A percentile compares a stretch with the other conserved stretches of the same genome.
phyloP scores from a whole-genome alignment of 2,888 invertebrate genomes.

The Exocentrus adspersus region DNA sequence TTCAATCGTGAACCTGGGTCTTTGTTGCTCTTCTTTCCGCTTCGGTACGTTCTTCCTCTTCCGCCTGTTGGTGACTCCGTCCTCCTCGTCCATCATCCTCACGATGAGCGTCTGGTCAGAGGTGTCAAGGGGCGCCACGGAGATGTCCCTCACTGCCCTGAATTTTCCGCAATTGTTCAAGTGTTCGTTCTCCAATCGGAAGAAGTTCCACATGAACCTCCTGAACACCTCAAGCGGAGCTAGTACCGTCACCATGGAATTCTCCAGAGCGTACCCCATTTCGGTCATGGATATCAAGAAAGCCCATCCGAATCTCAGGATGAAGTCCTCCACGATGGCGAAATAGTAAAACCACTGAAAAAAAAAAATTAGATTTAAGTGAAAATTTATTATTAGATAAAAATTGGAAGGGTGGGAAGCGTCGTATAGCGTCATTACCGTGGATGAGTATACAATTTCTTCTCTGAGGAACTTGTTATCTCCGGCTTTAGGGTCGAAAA shows the following conservation, averaged over 20 bases:
- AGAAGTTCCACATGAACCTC: conserved; percentile 99
- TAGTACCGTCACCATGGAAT: conserved; percentile 85
- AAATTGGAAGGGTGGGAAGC: not conserved
- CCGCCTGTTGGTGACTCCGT: conserved; percentile 83
- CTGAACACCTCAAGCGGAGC: conserved; percentile 91
- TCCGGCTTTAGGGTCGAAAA: conserved; percentile 90
- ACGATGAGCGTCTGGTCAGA: conserved; percentile 91
- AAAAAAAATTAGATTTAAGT: not conserved
- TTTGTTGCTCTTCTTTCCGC: conserved; percentile 58
- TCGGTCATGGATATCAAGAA: conserved; percentile 86
- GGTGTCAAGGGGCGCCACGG: conserved; percentile 92
- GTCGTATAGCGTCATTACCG: conserved; percentile 67
- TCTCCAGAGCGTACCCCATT: conserved; percentile 77
- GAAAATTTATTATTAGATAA: not conserved
- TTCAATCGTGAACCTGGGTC: conserved; percentile 50
- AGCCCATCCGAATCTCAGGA: conserved; percentile 94
- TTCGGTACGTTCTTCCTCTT: conserved; percentile 65
- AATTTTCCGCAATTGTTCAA: conserved; percentile 99
- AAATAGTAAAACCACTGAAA: conserved; percentile 92
- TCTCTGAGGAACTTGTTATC: conserved; percentile 93
- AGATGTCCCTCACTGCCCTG: conserved; percentile 97
- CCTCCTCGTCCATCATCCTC: conserved; percentile 95
- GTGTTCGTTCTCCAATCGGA: conserved; percentile 99
- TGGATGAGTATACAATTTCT: conserved; percentile 93
- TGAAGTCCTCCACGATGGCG: conserved; percentile 94